These are phyloP conservation scores for Zaprionus capensis DNA, from an alignment of 1,140 invertebrate genomes.

Conservation along the genomic window DNA sequence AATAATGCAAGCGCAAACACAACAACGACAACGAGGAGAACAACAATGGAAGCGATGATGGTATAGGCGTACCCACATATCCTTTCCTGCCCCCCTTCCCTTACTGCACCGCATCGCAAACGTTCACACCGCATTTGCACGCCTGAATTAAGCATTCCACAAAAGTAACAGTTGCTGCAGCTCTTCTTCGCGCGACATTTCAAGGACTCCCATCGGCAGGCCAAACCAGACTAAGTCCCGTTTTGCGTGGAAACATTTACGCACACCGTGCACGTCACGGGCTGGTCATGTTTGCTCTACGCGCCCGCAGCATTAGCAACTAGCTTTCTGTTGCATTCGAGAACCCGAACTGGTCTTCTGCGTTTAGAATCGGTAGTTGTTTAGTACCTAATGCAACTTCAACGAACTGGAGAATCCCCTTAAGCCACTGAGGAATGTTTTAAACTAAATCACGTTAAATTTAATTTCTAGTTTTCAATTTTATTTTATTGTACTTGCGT, in stretches of 20 bases:
- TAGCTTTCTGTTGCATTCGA: constrained; percentile 54
- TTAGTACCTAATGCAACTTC: background rate
- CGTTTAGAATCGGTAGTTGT: background rate
- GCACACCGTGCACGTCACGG: constrained; percentile 42
- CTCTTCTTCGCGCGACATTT: constrained; percentile 55
- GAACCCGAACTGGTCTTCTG: constrained; percentile 32
- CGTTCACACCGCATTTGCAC: constrained; percentile 75
- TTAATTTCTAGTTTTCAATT: constrained; percentile 71
- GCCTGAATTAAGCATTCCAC: constrained; percentile 79
- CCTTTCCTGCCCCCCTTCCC: background rate
- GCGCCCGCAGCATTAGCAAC: constrained; percentile 44
- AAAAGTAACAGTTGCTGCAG: constrained; percentile 69
- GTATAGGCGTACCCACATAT: background rate
- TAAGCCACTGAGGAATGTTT: constrained; percentile 27
- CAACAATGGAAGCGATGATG: constrained; percentile 6
- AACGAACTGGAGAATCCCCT: background rate
- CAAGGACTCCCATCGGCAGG: constrained; percentile 41
- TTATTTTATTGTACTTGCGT: constrained; percentile 65
- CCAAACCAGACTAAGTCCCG: constrained; percentile 41
- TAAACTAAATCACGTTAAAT: constrained; percentile 54
- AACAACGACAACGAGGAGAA: constrained; percentile 21
- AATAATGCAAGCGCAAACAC: constrained; percentile 65
- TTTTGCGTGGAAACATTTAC: constrained; percentile 26
- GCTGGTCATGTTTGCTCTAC: constrained; percentile 55
- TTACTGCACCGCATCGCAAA: constrained; percentile 28